phyloP scores from a whole-genome alignment of 2,113 vertebrate genomes.

The Hemicordylus capensis region DNA sequence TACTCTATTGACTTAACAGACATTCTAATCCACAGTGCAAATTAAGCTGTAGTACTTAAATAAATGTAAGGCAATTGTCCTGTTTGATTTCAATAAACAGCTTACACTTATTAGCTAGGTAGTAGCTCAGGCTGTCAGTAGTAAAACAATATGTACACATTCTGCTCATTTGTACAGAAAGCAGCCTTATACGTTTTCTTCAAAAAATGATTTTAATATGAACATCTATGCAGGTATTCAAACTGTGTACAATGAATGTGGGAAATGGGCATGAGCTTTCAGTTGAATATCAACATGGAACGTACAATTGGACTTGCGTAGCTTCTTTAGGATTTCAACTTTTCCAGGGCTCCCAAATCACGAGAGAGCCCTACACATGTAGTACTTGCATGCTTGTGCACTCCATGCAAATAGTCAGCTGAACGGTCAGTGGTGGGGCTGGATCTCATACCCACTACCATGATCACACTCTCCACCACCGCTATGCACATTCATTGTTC shows the following conservation, averaged over 20 bases:
- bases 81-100: neutral
- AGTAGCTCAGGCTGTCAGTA: neutral
- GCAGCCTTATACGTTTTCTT: neutral
- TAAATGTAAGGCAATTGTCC: neutral
- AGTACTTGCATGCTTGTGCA: no score
- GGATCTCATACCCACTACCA: no score
- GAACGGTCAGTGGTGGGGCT: no score
- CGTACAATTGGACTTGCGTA: neutral
- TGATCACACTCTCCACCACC: no score
- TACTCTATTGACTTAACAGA: neutral
- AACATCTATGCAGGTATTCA: neutral
- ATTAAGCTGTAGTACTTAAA: neutral
- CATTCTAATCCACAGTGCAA: neutral
- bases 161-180: neutral
- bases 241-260: neutral
- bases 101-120: neutral
- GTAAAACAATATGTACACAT: neutral
- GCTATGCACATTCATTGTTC: constrained; percentile 19
- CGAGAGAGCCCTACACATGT: no score
- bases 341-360: no score
- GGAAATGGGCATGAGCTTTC: no score
- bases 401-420: no score
- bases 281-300: neutral
- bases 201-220: neutral
- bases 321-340: neutral